Evolutionary conservation across 2,113 vertebrate species (phyloP).

Genomic region (Thomomys bottae): DNA sequence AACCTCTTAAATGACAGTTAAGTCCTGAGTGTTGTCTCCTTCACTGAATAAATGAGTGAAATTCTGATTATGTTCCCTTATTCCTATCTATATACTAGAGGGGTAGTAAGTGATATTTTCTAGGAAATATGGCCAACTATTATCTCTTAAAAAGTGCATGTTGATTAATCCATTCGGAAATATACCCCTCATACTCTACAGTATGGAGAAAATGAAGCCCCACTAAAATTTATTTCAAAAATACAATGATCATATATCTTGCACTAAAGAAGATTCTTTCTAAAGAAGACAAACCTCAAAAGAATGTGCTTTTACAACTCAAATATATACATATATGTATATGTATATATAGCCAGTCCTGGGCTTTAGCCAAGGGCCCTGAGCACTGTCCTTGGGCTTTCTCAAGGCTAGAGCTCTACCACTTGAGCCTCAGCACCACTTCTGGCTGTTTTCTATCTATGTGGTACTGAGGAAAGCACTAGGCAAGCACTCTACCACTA

Average conservation of each 20-base stretch:
- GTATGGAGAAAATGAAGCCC: background rate
- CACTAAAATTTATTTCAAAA: conserved; percentile 14
- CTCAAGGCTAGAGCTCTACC: too few relatives aligned
- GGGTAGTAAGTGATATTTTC: background rate
- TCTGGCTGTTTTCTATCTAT: too few relatives aligned
- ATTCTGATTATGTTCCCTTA: background rate
- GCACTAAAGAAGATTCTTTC: background rate
- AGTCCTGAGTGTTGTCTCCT: background rate
- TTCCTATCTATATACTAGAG: background rate
- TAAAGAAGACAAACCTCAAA: conserved; percentile 14
- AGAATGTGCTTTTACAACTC: background rate
- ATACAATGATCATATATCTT: background rate
- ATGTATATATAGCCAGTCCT: too few relatives aligned
- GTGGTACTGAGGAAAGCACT: too few relatives aligned
- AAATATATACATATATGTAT: too few relatives aligned
- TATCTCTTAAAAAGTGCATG: background rate
- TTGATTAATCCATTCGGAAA: background rate
- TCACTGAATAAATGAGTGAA: background rate
- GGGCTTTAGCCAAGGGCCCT: too few relatives aligned
- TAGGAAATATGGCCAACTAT: background rate
- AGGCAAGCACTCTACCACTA: too few relatives aligned
- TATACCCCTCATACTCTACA: background rate
- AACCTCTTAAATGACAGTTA: background rate
- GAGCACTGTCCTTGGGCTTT: too few relatives aligned
- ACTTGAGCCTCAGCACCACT: too few relatives aligned